Base-by-base conservation (phyloP, 2,113 vertebrate genomes). In the Corvus hawaiiensis region DNA sequence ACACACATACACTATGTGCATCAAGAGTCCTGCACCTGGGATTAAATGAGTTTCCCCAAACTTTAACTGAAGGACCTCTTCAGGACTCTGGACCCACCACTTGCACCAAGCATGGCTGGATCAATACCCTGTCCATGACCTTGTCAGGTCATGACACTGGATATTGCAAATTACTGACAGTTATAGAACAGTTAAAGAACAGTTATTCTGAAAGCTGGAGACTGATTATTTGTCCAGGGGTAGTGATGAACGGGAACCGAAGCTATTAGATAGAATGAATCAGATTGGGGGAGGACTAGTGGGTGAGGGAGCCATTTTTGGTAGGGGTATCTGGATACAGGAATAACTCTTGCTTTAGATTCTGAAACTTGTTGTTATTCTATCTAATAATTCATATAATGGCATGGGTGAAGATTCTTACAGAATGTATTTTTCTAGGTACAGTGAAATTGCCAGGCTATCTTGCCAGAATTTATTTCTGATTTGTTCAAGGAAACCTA, bases 391-490 rank as follows among this genome's bases (percentile, higher is more conserved):
- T 71, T 94, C 73, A 87, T 66, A 48, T 56, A 90, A 87, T 46
- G 64, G 74, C 92, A 92, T 10, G 14, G 84, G 64, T 81, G 90
- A 92, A 88, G 69, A 78, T 44, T 61, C 83, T 80, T 75, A 63
- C 75, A 77, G 59, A 74, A 79, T 2, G 1, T 44, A 48, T 93
- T 94, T 95, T 92, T 94, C 58, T 75, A 84, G 71, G 76, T 84
- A 84, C 73, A 92, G 86, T 92, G 92, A 95, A 94, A 90, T 83
- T 81, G 76, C 61, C 90, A 94, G 88, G 24, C 41, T 93, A 84
- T 78, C 83, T 32, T 87, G 80, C 44, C 88, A 93, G 83, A 83
- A 95, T 96, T 94, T 94, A 92, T 92, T 95, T 89, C 84, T 88
- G 79, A 92, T 90, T 86, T 94, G 89, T 89, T 87, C 82, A 54